A percentile compares a stretch with the other conserved stretches of the same genome.
Evolutionary conservation across 2,797 vertebrate genomes (phyloP).

Genomic region (Sebastes trivittatus): DNA sequence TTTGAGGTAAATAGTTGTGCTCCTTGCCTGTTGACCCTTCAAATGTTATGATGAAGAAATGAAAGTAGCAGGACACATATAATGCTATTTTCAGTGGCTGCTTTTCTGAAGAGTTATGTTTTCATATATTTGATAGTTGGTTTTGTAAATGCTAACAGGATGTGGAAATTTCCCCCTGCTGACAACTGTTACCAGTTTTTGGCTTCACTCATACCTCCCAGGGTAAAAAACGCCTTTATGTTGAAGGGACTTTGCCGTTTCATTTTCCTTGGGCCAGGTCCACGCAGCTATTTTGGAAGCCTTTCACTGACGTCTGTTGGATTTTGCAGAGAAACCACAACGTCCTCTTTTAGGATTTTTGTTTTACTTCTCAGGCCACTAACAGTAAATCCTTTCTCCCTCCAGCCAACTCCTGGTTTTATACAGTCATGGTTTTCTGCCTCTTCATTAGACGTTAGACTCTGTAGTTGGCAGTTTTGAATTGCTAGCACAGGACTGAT

Average conservation of each 20-base stretch:
- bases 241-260: slow-evolving; percentile 55
- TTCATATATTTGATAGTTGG: slow-evolving; percentile 4
- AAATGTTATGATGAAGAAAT: neutral
- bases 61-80: neutral
- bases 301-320: slow-evolving; percentile 69
- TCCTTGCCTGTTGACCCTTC: neutral
- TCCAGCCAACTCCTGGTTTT: slow-evolving; percentile 68
- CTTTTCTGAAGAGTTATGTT: slow-evolving; percentile 1
- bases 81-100: slow-evolving; percentile 2
- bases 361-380: slow-evolving; percentile 73
- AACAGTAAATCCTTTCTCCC: slow-evolving; percentile 78
- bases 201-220: slow-evolving; percentile 35
- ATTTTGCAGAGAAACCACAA: slow-evolving; percentile 74
- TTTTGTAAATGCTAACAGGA: slow-evolving; percentile 20
- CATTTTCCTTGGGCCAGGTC: slow-evolving; percentile 72
- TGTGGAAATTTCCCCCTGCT: slow-evolving; percentile 50
- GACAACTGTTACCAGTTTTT: slow-evolving; percentile 39
- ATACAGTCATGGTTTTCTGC: slow-evolving; percentile 72
- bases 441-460: slow-evolving; percentile 58
- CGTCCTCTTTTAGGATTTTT: slow-evolving; percentile 75
- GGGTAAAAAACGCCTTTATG: slow-evolving; percentile 61
- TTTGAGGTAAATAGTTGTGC: neutral
- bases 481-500: slow-evolving; percentile 54
- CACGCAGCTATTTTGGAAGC: slow-evolving; percentile 68
- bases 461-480: slow-evolving; percentile 63